A percentile compares a stretch with the other conserved stretches of the same genome.
Evolutionary conservation across 2,113 vertebrate genomes (phyloP).

Genomic region (Lamprotornis superbus): DNA sequence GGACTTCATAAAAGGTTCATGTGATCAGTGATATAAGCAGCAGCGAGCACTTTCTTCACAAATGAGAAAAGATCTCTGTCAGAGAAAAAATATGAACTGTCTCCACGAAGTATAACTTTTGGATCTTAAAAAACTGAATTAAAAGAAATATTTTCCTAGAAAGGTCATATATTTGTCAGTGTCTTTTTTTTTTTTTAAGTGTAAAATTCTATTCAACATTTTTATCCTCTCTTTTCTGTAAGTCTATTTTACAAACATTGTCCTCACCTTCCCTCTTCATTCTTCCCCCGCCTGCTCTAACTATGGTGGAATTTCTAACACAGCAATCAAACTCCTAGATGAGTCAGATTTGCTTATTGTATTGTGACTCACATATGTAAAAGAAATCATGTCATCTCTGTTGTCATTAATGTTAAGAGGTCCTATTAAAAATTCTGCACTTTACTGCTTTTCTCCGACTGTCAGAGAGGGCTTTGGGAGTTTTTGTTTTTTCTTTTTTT

Average conservation of each 20-base stretch:
- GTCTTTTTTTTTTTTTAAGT: neutral
- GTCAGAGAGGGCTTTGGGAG: neutral
- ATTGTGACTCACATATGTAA: neutral
- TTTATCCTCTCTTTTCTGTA: neutral
- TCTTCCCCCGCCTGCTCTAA: neutral
- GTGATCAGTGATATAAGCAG: neutral
- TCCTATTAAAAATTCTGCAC: slow-evolving; percentile 43
- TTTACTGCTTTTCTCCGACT: slow-evolving; percentile 17
- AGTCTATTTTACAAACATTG: slow-evolving; percentile 3
- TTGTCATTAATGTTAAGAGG: slow-evolving; percentile 36
- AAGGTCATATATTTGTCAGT: neutral
- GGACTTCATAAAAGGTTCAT: neutral
- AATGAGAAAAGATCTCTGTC: neutral
- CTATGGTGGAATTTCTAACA: slow-evolving; percentile 45
- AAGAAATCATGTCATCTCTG: slow-evolving; percentile 22
- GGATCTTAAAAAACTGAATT: neutral
- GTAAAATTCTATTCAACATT: neutral
- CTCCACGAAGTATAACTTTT: neutral
- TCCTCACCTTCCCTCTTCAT: neutral
- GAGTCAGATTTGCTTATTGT: slow-evolving; percentile 48
- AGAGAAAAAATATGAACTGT: neutral
- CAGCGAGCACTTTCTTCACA: neutral
- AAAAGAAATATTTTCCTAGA: neutral
- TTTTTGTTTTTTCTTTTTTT: neutral
- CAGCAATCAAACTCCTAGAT: slow-evolving; percentile 45